Evolutionary conservation across 2,113 vertebrate genomes (phyloP), one percentile per base, ranked within the genome.

Genomic region (Halcyon senegalensis): DNA sequence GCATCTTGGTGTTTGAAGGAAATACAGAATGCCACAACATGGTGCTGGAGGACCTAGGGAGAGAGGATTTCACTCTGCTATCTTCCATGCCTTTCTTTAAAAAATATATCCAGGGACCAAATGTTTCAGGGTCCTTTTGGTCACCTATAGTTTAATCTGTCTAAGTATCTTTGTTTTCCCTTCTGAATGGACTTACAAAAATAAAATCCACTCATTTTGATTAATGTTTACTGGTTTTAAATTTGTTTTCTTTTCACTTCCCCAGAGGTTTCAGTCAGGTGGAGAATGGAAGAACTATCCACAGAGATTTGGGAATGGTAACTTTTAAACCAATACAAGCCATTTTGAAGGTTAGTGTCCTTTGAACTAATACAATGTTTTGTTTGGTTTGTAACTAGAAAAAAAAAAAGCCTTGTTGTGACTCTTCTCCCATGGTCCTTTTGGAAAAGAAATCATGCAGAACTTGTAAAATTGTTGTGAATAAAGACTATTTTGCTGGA

Each of bases 41-140:
- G 7, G 15, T 41, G 11, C 48, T 79, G 35, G 30, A 82, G 11
- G 74, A 67, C 37, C 68, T 60, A n/a, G 13, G 33, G 84, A 23
- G 15, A 75, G 4, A 56, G 12, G 5, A 67, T 6, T 70, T 66
- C 0, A 0, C 17, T 69, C 35, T 27, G 3, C 51, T 60, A 56
- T 39, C 17, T 69, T 73, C 14, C 58, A 37, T 15, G 3, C 68
- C 46, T 43, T 72, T 25, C 27, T 86, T 70, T 39, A 63, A 80
- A 84, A 85, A 83, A 46, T 4, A 55, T 21, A 59, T 41, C 2
- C 15, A 70, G 37, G 18, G 33, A 59, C 46, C 84, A 88, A 74
- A 72, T 43, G 1, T 75, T 84, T 55, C 55, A 74, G 16, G 50
- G 31, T 35, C 6, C 12, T 7, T 13, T 77, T 77, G 43, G 24